A percentile compares a stretch with the other conserved stretches of the same genome.
These are phyloP conservation scores for Cosmorhoe ocellata DNA, from an alignment of 2,888 invertebrate genomes.

Conservation along the genomic window DNA sequence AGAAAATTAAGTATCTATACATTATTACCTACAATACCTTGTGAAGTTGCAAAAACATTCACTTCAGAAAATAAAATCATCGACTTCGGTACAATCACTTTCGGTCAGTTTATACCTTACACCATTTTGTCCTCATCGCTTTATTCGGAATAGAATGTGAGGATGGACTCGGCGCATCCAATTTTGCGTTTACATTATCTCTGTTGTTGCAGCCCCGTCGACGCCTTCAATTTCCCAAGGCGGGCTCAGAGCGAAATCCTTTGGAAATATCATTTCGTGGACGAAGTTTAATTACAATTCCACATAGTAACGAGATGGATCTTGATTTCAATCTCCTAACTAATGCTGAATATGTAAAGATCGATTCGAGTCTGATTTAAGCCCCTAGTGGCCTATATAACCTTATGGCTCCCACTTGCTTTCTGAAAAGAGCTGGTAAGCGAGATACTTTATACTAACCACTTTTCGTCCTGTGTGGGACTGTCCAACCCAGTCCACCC, in stretches of 20 bases:
- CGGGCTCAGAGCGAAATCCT: conserved; percentile 45
- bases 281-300: conserved; percentile 40
- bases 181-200: conserved; percentile 61
- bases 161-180: conserved; percentile 50
- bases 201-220: conserved; percentile 57
- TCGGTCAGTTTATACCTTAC: conserved; percentile 14
- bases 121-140: conserved; percentile 22
- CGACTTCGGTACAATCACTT: neutral
- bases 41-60: no score
- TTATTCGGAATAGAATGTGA: conserved; percentile 42
- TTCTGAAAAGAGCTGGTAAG: no score
- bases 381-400: no score
- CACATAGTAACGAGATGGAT: conserved; percentile 21
- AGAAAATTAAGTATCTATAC: no score
- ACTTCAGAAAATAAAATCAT: no score
- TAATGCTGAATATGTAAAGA: no score
- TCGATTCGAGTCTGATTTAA: no score
- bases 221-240: conserved; percentile 53
- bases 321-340: conserved; percentile 14
- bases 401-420: no score
- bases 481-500: no score
- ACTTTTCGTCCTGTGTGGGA: no score
- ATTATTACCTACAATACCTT: no score
- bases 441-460: no score
- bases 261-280: conserved; percentile 42